Evolutionary conservation across 2,888 invertebrate genomes (phyloP), one percentile per base, ranked within the genome.

Genomic region (Drosophila maculinotata): DNA sequence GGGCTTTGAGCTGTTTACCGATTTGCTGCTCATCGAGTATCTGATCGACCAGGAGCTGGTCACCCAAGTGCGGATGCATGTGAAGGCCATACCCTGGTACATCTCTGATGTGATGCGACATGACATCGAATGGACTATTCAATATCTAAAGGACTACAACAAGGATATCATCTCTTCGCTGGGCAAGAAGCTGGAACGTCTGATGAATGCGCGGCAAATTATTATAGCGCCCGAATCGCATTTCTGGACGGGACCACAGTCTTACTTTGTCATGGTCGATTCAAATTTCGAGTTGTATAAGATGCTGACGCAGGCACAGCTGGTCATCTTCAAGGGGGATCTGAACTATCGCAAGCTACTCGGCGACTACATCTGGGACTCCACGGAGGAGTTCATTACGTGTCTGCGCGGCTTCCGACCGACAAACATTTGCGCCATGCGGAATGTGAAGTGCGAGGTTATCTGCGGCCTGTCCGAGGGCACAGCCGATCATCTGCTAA

Each of bases 261-360:
- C 94, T 36, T 98, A 93, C 90, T 93, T 93, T 53, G 89, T 94
- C 75, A 98, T 99, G 98, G 93, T 94, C 80, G 91, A 91, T 8
- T 91, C 93, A 1, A 94, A 95, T 53, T 93, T 94, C 2, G 90
- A 93, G 0, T 90, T 99, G 7, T 98, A 97, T 89, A 90, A 92
- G n/a, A 93, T 94, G 70, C 92, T 99, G 1, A 92, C 94, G 1
- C 91, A 94, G 74, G 93, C 96, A 0, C 92, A 93, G 67, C 91
- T 96, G 2, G 89, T 96, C 0, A 93, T 99, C 76, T 97, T 98
- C 90, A 99, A 99, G 91, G 96, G 99, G 0, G 99, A 99, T 91
- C 93, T 99, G 10, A 99, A 99, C 92, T 99, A 99, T 90, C 93
- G 99, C 42, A 99, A 99, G 92, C 92, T 99, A 52, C 92, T 97